phyloP scores from a whole-genome alignment of 2,888 invertebrate genomes.

The Epicampocera succincta region DNA sequence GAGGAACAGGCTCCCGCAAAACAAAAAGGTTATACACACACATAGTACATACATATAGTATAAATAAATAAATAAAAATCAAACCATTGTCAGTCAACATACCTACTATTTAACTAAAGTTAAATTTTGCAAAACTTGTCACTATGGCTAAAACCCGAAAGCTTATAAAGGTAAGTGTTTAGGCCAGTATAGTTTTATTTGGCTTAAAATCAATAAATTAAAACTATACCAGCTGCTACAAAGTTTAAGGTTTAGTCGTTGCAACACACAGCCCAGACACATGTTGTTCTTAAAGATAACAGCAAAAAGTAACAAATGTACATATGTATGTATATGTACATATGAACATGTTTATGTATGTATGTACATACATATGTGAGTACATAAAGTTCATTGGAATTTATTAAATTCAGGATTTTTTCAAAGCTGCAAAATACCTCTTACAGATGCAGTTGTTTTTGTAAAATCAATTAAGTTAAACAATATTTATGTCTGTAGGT shows the following conservation, averaged over 20 bases:
- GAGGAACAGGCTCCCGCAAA: too few relatives aligned
- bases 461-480: slow-evolving; percentile 1
- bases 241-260: slow-evolving; percentile 1
- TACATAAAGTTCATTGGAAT: background rate
- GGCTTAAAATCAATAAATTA: slow-evolving; percentile 67
- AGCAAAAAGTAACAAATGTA: background rate
- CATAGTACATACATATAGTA: too few relatives aligned
- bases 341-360: too few relatives aligned
- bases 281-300: slow-evolving; percentile 1
- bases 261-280: too few relatives aligned
- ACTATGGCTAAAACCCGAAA: slow-evolving; percentile 60
- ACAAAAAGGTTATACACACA: too few relatives aligned
- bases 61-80: slow-evolving; percentile 5
- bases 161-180: slow-evolving; percentile 57
- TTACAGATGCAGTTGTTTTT: background rate
- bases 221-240: slow-evolving; percentile 61
- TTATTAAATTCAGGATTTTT: background rate
- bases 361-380: too few relatives aligned
- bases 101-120: background rate
- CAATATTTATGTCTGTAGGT: slow-evolving; percentile 6
- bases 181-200: slow-evolving; percentile 27
- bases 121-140: slow-evolving; percentile 15
- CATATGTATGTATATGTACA: background rate
- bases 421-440: background rate
- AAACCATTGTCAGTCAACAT: too few relatives aligned